Evolutionary conservation across 2,113 vertebrate species (phyloP).

Genomic region (Sakesphorus luctuosus): DNA sequence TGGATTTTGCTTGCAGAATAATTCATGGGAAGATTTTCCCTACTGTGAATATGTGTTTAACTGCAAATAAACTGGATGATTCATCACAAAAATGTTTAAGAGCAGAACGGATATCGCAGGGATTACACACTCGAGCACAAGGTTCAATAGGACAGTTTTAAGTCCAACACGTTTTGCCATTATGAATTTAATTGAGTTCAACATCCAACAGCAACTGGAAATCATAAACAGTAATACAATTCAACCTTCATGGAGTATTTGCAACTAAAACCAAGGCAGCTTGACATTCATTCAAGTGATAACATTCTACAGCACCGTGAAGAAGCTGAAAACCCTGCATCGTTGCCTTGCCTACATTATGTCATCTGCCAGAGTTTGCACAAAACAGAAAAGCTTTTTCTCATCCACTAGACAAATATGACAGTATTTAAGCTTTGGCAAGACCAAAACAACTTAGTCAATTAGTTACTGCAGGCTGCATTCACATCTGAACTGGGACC

Average conservation of each 20-base stretch:
- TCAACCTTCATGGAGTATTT: background rate
- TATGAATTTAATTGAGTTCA: background rate
- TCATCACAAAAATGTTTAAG: background rate
- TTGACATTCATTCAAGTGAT: background rate
- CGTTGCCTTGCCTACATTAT: background rate
- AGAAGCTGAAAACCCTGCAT: fast-evolving
- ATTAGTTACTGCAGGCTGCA: background rate
- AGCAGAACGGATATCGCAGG: background rate
- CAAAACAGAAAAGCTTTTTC: background rate
- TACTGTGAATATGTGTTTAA: background rate
- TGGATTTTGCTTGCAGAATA: background rate
- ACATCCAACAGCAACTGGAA: background rate
- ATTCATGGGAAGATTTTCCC: background rate
- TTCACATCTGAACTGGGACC: background rate
- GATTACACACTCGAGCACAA: background rate
- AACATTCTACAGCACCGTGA: fast-evolving
- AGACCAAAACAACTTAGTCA: background rate
- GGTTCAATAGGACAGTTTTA: background rate
- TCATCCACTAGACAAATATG: background rate
- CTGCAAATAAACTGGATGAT: background rate
- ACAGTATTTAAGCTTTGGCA: background rate
- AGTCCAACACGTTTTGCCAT: background rate
- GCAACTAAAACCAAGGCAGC: background rate
- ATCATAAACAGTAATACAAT: background rate
- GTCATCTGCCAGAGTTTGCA: background rate